Conservation (phyloP, 2,888 invertebrate genomes). For the Sphaerophoria rueppellii region DNA sequence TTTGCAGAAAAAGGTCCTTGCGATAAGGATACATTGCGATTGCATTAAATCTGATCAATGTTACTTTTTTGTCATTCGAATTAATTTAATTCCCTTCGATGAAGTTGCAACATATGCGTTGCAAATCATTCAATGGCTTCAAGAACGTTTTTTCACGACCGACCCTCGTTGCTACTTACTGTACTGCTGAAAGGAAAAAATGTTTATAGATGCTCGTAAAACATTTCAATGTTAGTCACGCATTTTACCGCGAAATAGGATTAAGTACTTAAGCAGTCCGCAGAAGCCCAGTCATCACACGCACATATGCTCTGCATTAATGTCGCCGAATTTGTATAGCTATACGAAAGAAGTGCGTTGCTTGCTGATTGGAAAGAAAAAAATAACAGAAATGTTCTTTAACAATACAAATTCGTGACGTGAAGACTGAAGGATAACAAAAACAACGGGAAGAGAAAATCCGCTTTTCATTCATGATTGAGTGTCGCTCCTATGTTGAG, state of each 20-base stretch:
- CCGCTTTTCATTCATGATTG: slow-evolving; percentile 7
- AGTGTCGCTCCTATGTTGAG: not conserved
- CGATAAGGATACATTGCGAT: slow-evolving; percentile 21
- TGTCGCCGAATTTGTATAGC: not conserved
- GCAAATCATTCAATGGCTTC: slow-evolving; percentile 22
- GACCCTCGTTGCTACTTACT: not conserved
- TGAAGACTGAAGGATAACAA: slow-evolving; percentile 11
- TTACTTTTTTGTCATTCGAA: slow-evolving; percentile 42
- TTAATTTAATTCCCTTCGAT: slow-evolving; percentile 59
- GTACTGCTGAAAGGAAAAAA: no score
- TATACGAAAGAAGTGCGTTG: not conserved
- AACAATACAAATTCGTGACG: slow-evolving; percentile 4
- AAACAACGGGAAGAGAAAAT: not conserved
- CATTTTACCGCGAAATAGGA: slow-evolving; percentile 71
- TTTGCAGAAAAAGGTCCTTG: slow-evolving; percentile 19
- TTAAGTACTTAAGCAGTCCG: slow-evolving; percentile 57
- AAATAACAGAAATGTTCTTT: not conserved
- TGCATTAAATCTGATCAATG: slow-evolving; percentile 3
- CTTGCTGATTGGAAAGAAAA: not conserved
- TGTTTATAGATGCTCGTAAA: not conserved
- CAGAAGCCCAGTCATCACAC: not conserved
- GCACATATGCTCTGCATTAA: slow-evolving; percentile 31
- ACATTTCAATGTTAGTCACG: slow-evolving; percentile 52
- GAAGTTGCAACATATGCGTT: slow-evolving; percentile 46
- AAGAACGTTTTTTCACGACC: slow-evolving; percentile 7